Evolutionary conservation across 2,888 invertebrate species (phyloP), one percentile per base, ranked within the genome.

Genomic region (Cactoblastis cactorum): DNA sequence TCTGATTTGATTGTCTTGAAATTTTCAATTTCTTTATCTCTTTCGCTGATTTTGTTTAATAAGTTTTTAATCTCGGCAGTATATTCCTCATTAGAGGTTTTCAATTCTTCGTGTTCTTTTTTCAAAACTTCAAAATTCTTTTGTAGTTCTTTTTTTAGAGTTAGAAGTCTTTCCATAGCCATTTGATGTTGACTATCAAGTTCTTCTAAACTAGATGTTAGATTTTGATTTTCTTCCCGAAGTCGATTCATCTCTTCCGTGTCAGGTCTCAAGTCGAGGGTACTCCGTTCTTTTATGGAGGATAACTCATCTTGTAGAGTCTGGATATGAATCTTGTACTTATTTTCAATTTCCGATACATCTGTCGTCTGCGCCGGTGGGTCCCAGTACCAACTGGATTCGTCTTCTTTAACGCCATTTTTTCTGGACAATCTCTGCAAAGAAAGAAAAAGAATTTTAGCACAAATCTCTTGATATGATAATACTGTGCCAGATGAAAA

Each of bases 171-270:
- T 56, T 92, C 92, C 78, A 94, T 92, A 0, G 94, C 95, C 62
- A 91, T 81, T 63, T 94, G 92, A 69, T 95, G 94, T 74, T 95
- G 94, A 43, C 77, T 90, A 67, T 96, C 95, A 59, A 96, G 77
- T 68, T 95, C 94, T 62, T 94, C 94, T 49, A 96, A 80, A 61
- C 90, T 93, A 3, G 74, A 71, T 14, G 91, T 87, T 15, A 93
- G 81, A 55, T 90, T 90, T 57, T 81, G 84, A 56, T 92, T 92
- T 67, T 93, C 92, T 64, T 91, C 89, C 62, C 88, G 83, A 0
- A 93, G 75, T 35, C 89, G 83, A 1, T 70, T 67, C 12, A 92
- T 67, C 71, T 91, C 91, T 41, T 84, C 74, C 1, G 54, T 51
- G 33, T 74, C 72, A 17, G 68, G 62, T 57, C 67, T 70, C n/a